Evolutionary conservation across 2,113 vertebrate species (phyloP).

Genomic region (Pygoscelis adeliae): DNA sequence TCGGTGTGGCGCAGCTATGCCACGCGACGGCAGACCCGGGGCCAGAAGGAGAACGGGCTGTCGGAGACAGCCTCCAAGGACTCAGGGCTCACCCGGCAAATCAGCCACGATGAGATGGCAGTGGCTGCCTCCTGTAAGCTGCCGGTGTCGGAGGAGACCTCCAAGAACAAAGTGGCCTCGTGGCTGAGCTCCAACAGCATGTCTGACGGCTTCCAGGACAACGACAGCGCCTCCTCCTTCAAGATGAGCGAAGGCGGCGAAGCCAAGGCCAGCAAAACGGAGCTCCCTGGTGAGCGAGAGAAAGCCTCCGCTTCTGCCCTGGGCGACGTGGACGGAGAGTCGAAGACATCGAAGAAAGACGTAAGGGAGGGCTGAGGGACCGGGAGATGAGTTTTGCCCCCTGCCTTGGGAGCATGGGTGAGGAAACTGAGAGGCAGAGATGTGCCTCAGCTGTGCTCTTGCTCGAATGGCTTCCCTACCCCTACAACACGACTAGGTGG

Average conservation of each 20-base stretch:
- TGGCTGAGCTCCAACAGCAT: conserved; percentile 86
- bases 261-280: conserved; percentile 1
- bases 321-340: conserved; percentile 59
- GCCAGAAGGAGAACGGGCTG: conserved; percentile 86
- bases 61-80: conserved; percentile 79
- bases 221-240: conserved; percentile 65
- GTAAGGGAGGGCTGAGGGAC: conserved; percentile 1
- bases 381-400: neutral
- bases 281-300: conserved; percentile 1
- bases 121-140: conserved; percentile 74
- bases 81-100: conserved; percentile 70
- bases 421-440: neutral
- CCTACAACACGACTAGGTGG: fast-evolving
- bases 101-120: conserved; percentile 34
- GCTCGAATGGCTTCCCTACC: neutral
- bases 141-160: conserved; percentile 85
- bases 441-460: neutral
- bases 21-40: conserved; percentile 90
- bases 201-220: conserved; percentile 62
- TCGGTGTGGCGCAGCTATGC: conserved; percentile 96
- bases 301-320: neutral
- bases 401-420: neutral
- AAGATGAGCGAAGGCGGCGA: conserved; percentile 62
- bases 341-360: conserved; percentile 57
- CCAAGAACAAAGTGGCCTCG: conserved; percentile 94